Evolutionary conservation across 2,113 vertebrate species (phyloP).

Genomic region (Crypturellus undulatus): DNA sequence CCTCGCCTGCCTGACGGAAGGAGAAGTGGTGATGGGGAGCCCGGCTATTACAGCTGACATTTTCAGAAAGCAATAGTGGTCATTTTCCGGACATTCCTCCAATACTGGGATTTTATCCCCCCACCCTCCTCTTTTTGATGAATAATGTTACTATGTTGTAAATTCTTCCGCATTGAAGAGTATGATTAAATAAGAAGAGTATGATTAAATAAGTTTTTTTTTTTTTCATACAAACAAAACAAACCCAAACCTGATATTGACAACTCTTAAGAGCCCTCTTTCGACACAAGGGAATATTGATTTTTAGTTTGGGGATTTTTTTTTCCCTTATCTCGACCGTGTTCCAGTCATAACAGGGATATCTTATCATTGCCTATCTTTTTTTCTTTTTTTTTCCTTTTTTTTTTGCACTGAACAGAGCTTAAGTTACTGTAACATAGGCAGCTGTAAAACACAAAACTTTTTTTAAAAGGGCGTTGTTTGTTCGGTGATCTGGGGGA

Average conservation of each 20-base stretch:
- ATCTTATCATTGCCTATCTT: neutral
- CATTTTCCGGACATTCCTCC: constrained; percentile 2
- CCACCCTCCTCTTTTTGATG: neutral
- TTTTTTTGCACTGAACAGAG: neutral
- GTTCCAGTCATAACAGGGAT: neutral
- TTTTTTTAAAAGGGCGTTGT: neutral
- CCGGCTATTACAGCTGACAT: neutral
- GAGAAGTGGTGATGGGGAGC: constrained; percentile 11
- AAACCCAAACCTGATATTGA: constrained; percentile 12
- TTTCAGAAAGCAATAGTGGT: constrained; percentile 17
- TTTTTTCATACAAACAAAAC: neutral
- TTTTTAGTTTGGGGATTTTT: neutral
- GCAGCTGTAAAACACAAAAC: neutral
- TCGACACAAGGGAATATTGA: constrained; percentile 8
- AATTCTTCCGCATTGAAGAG: neutral
- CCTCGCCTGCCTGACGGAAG: neutral
- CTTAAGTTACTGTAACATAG: neutral
- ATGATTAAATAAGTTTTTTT: neutral
- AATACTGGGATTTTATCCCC: neutral
- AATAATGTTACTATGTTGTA: neutral
- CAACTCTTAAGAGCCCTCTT: constrained; percentile 53
- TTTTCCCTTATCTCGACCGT: neutral
- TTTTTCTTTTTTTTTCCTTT: neutral
- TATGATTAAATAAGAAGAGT: neutral
- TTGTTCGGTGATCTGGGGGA: neutral